phyloP scores from a whole-genome alignment of 2,888 invertebrate species.

The Platycheirus rosarum region DNA sequence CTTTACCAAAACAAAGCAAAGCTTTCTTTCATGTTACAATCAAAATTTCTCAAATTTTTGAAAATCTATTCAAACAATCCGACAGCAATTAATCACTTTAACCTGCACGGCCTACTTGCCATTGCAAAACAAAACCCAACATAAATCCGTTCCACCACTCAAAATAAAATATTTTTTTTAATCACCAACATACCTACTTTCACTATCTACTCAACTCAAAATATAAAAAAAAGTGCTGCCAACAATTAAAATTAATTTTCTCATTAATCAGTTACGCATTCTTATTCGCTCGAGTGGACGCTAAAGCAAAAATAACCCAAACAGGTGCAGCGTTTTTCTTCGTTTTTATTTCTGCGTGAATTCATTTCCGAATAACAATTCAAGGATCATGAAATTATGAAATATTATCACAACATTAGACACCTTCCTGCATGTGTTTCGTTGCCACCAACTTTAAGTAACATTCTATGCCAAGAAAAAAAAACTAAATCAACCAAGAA shows the following conservation, averaged over 20 bases:
- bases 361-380: background rate
- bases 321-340: constrained; percentile 1
- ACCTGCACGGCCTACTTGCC: constrained; percentile 32
- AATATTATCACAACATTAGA: background rate
- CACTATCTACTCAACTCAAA: constrained; percentile 28
- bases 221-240: constrained; percentile 37
- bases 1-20: no score
- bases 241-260: constrained; percentile 64
- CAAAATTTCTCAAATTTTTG: constrained; percentile 16
- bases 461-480: constrained; percentile 34
- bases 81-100: constrained; percentile 25
- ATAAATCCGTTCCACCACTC: constrained; percentile 32
- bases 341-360: background rate
- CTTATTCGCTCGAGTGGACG: constrained; percentile 54
- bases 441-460: background rate
- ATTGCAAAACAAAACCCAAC: constrained; percentile 13
- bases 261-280: constrained; percentile 73
- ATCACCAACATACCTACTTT: constrained; percentile 49
- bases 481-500: constrained; percentile 32
- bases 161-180: constrained; percentile 37
- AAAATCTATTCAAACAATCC: background rate
- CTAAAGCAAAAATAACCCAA: background rate
- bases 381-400: background rate
- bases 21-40: constrained; percentile 1
- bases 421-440: background rate